phyloP scores from a whole-genome alignment of 2,113 vertebrate genomes.

The Serilophus lunatus region DNA sequence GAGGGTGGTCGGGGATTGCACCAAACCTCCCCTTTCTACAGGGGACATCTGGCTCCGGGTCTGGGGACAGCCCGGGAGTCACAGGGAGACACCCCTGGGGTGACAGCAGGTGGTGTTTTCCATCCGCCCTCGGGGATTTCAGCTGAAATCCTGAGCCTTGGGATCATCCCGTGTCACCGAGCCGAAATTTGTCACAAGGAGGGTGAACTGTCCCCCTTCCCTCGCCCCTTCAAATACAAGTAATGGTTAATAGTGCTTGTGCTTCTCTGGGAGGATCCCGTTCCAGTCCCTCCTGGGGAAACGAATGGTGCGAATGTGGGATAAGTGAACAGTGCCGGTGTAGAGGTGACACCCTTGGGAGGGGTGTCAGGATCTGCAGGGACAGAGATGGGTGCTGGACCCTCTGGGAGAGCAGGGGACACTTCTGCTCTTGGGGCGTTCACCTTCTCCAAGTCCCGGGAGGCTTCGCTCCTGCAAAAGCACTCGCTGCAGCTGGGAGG shows the following conservation, averaged over 20 bases:
- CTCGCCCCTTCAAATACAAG: neutral
- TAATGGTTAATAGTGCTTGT: neutral
- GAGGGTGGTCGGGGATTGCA: neutral
- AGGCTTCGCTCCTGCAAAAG: neutral
- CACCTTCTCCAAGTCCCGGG: rapidly evolving
- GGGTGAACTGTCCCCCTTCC: neutral
- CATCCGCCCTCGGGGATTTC: neutral
- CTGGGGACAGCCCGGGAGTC: neutral
- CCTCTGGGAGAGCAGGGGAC: neutral
- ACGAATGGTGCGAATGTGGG: neutral
- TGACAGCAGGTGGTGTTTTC: neutral
- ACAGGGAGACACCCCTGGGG: neutral
- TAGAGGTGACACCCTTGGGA: neutral
- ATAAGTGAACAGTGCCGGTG: rapidly evolving
- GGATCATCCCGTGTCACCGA: neutral
- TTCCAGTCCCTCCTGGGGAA: neutral
- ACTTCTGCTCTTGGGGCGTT: neutral
- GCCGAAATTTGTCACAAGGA: neutral
- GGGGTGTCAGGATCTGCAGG: neutral
- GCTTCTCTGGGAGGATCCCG: neutral
- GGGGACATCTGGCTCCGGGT: neutral
- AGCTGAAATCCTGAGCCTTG: neutral
- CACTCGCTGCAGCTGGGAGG: neutral
- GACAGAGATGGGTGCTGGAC: neutral
- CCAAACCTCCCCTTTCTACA: neutral